A percentile compares a stretch with the other conserved stretches of the same genome.
Evolutionary conservation across 1,140 invertebrate species (phyloP).

Genomic region (roundworm (Caenorhabditis elegans)): WBcel235 BX284602.5:1311501-1312000

Average conservation of each 20-base stretch:
- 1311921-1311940: slow-evolving; percentile 45
- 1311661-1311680: slow-evolving; percentile 60
- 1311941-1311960: background rate
- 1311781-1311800: slow-evolving; percentile 60
- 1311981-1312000: too few relatives aligned
- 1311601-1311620: slow-evolving; percentile 39
- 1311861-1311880: slow-evolving; percentile 56
- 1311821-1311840: slow-evolving; percentile 66
- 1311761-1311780: slow-evolving; percentile 54
- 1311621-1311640: slow-evolving; percentile 55
- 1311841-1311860: slow-evolving; percentile 61
- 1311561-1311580: slow-evolving; percentile 6
- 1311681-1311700: slow-evolving; percentile 58
- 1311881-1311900: slow-evolving; percentile 52
- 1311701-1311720: slow-evolving; percentile 57
- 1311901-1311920: slow-evolving; percentile 56
- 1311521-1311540: too few relatives aligned
- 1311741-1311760: slow-evolving; percentile 33
- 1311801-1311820: slow-evolving; percentile 66
- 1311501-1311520: too few relatives aligned
- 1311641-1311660: slow-evolving; percentile 61
- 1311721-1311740: slow-evolving; percentile 42
- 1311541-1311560: too few relatives aligned
- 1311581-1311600: slow-evolving; percentile 52
- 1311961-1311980: too few relatives aligned